These are phyloP conservation scores for Vicugna pacos DNA, from an alignment of 2,113 vertebrate genomes.

Conservation along the genomic window DNA sequence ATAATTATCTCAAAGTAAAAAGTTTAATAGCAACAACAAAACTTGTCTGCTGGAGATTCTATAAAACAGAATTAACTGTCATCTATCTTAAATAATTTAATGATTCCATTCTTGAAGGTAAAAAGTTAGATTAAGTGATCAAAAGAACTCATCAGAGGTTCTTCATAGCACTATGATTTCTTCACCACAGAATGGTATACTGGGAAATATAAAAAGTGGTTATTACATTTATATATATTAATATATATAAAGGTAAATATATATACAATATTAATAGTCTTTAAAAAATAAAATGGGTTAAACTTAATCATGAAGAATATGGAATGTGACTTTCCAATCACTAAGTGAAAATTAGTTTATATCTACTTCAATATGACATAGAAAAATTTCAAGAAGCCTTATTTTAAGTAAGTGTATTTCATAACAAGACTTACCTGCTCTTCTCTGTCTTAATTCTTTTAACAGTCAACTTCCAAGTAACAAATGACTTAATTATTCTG, in stretches of 20 bases:
- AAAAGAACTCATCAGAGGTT: neutral
- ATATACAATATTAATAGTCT: neutral
- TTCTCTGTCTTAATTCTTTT: conserved; percentile 78
- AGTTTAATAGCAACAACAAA: neutral
- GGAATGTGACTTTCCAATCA: conserved; percentile 10
- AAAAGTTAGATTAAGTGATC: neutral
- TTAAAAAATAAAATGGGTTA: neutral
- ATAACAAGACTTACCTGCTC: conserved; percentile 73
- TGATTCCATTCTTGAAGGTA: neutral
- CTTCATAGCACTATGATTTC: neutral
- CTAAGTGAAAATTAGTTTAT: neutral
- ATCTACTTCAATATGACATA: neutral
- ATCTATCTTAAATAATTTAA: neutral
- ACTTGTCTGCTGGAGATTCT: neutral
- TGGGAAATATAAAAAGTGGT: neutral
- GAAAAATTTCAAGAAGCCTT: too few species aligned
- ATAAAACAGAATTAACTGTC: neutral
- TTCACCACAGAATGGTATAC: neutral
- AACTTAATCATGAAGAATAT: neutral
- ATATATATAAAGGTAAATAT: neutral
- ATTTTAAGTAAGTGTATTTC: neutral
- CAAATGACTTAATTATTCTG: conserved; percentile 86
- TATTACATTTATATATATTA: neutral
- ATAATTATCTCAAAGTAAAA: neutral
- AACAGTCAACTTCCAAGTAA: conserved; percentile 83